Base-by-base conservation (phyloP, 1,140 invertebrate species). In the Cherax quadricarinatus region DNA sequence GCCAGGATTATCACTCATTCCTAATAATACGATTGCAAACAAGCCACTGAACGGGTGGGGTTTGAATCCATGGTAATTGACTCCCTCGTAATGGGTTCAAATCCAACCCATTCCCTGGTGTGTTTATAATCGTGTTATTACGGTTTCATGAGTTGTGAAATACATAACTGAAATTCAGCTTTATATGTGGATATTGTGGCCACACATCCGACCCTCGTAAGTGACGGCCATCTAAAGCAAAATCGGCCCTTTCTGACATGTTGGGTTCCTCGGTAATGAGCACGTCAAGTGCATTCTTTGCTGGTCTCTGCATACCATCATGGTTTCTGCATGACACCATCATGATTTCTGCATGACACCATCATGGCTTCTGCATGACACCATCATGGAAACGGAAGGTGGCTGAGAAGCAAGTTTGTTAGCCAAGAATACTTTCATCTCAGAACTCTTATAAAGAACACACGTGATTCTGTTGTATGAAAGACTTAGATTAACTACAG, bases 391-490 rank as follows among this genome's bases (percentile, higher is more conserved):
- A 85, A 21, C 12, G 83, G n/a, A 85, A 16, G 83, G 51, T 14
- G 83, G 51, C 41, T 85, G 51, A 24, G 83, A 53, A 60, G 57
- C 12, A 21, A 62, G 57, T 48, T 85, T 9, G 49, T 85, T 60
- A 24, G 83, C 18, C 83, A 85, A 24, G 83, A 60, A 85, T 5
- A 49, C 18, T 49, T 57, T 53, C 83, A 85, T 85, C 18, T 85
- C 83, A 9, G 57, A 85, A 85, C 83, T 85, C 4, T 12, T 57
- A 16, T 85, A 60, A 24, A 85, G 14, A 66, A 24, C 57, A 60
- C 57, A 85, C 7, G 83, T 85, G 51, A 85, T 85, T 24, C 83
- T 57, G 14, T 85, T 85, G n/a, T 60, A 85, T 5, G 60, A 85
- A 5, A 85, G n/a, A 60, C 24, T 85, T 16, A 53, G 83, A 85